Evolutionary conservation across 1,140 invertebrate species (phyloP).

Genomic region (Steinernema feltiae): DNA sequence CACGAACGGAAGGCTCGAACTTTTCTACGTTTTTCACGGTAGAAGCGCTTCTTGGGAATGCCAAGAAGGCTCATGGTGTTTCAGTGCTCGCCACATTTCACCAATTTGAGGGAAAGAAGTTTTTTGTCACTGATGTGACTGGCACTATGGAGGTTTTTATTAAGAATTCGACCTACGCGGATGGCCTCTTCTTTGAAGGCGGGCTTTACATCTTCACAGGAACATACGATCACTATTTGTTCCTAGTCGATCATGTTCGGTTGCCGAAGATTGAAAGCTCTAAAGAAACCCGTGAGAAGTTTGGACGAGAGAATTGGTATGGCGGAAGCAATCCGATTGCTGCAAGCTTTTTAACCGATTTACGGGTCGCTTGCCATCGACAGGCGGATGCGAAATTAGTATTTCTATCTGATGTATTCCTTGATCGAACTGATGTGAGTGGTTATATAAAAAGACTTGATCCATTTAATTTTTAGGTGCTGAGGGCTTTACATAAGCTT

Average conservation of each 20-base stretch:
- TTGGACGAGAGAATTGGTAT: not conserved
- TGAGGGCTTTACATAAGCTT: not conserved
- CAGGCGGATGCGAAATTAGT: not conserved
- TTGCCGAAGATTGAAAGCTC: not conserved
- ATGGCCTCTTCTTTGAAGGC: not conserved
- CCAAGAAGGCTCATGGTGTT: not conserved
- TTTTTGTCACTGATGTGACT: not conserved
- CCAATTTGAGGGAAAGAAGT: conserved; percentile 7
- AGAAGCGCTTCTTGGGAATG: not conserved
- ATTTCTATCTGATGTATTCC: not conserved
- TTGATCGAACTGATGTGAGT: not conserved
- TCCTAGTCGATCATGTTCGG: not conserved
- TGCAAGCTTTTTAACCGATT: not conserved
- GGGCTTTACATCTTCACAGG: not conserved
- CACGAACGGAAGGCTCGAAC: not conserved
- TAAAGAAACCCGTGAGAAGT: not conserved
- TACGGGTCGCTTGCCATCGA: not conserved
- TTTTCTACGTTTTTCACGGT: not conserved
- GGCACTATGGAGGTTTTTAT: not conserved
- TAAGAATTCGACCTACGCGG: not conserved
- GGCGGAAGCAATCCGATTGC: not conserved
- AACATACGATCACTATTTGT: conserved; percentile 2
- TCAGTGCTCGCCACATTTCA: not conserved
- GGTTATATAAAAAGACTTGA: not conserved
- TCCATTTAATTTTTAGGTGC: not conserved